Evolutionary conservation across 2,113 vertebrate species (phyloP).

Genomic region (Bujurquina vittata): DNA sequence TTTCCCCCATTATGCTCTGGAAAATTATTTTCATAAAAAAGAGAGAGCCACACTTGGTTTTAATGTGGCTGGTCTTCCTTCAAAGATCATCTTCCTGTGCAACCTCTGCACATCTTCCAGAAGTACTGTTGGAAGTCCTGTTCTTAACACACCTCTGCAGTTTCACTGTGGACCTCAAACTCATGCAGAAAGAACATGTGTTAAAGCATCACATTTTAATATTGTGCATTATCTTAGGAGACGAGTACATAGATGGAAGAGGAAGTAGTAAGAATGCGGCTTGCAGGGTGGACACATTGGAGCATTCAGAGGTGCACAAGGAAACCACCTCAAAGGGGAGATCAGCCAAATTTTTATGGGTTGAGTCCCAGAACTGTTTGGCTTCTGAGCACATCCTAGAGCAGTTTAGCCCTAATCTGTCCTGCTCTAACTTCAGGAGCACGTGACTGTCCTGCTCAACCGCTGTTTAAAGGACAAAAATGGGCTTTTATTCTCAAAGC

Average conservation of each 20-base stretch:
- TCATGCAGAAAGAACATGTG: not conserved
- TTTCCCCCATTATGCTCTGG: not conserved
- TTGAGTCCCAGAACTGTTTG: not conserved
- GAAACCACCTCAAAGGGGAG: not conserved
- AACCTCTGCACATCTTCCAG: not conserved
- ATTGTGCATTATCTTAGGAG: not conserved
- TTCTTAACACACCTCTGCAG: not conserved
- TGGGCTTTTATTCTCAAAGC: not conserved
- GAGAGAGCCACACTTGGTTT: not conserved
- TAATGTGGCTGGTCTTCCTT: accelerated
- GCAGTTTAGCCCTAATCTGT: accelerated
- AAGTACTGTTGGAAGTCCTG: not conserved
- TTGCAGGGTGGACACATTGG: accelerated
- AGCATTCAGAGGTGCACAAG: not conserved
- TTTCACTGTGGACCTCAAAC: accelerated
- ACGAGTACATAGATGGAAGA: not conserved
- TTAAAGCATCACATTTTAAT: not conserved
- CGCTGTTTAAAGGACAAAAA: not conserved
- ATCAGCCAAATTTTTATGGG: not conserved
- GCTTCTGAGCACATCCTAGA: not conserved
- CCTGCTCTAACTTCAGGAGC: not conserved
- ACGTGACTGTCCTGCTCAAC: not conserved
- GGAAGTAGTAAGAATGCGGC: not conserved
- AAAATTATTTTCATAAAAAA: accelerated
- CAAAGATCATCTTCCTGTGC: not conserved